Conservation (phyloP, 1,140 invertebrate species). For the Subanguina moxae region DNA sequence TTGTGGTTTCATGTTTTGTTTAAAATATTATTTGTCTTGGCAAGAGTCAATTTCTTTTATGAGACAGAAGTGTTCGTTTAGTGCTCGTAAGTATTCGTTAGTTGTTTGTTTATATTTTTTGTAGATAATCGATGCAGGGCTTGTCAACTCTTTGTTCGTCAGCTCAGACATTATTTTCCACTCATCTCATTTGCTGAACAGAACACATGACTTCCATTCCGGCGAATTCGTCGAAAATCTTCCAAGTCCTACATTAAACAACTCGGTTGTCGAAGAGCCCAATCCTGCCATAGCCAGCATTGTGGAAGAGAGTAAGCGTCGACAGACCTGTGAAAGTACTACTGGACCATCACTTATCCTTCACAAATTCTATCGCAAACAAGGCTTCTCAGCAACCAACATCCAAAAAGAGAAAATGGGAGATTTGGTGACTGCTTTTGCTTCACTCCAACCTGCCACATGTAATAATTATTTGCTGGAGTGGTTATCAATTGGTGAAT, state of each 20-base stretch:
- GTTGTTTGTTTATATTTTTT: slow-evolving; percentile 9
- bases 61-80: too few species aligned
- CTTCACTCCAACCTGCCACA: slow-evolving; percentile 49
- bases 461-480: slow-evolving; percentile 14
- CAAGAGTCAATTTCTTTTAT: too few species aligned
- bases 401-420: slow-evolving; percentile 13
- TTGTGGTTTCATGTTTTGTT: too few species aligned
- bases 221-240: slow-evolving; percentile 17
- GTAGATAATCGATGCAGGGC: slow-evolving; percentile 56
- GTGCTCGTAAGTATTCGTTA: neutral
- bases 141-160: slow-evolving; percentile 51
- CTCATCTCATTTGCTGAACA: slow-evolving; percentile 55
- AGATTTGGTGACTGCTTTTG: slow-evolving; percentile 47
- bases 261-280: slow-evolving; percentile 11
- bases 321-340: slow-evolving; percentile 31
- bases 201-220: slow-evolving; percentile 52
- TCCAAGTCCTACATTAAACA: slow-evolving; percentile 8
- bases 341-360: slow-evolving; percentile 29
- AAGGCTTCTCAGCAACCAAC: slow-evolving; percentile 14
- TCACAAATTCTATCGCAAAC: slow-evolving; percentile 35
- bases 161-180: slow-evolving; percentile 54
- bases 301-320: neutral
- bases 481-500: too few species aligned
- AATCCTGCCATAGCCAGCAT: neutral
- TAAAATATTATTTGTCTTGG: too few species aligned